Conservation (phyloP, 2,797 vertebrate genomes). For the Brotula barbata region DNA sequence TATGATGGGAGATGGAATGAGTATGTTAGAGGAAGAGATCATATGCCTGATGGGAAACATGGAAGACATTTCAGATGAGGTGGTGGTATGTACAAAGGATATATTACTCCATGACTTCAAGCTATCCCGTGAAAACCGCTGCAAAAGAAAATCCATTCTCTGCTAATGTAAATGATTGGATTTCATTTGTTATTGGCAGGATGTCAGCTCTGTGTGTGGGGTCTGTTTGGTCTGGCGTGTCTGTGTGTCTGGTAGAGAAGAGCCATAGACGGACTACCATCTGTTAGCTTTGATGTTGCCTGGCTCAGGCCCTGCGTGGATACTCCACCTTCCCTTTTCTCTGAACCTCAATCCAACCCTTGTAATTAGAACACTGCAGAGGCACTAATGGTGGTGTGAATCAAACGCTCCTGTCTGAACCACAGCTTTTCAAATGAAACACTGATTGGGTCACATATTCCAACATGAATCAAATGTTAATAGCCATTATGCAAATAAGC, state of each 20-base stretch:
- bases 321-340: conserved; percentile 24
- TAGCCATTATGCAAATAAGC: conserved; percentile 32
- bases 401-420: conserved; percentile 33
- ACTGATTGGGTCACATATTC: conserved; percentile 30
- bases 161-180: conserved; percentile 14
- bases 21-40: not conserved
- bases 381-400: conserved; percentile 31
- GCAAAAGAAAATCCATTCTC: conserved; percentile 1
- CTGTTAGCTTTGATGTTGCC: conserved; percentile 43
- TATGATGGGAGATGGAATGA: not conserved
- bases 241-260: conserved; percentile 1
- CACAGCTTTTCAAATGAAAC: conserved; percentile 42
- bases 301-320: conserved; percentile 22
- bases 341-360: conserved; percentile 21
- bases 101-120: not conserved
- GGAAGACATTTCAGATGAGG: not conserved
- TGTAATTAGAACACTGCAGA: conserved; percentile 46
- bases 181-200: conserved; percentile 28
- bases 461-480: conserved; percentile 55
- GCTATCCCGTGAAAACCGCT: no score
- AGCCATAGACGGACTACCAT: conserved; percentile 1
- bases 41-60: not conserved
- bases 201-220: not conserved
- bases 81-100: not conserved
- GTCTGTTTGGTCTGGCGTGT: not conserved